Base-by-base conservation (phyloP, 2,113 vertebrate species). In the Harpagus bidentatus region DNA sequence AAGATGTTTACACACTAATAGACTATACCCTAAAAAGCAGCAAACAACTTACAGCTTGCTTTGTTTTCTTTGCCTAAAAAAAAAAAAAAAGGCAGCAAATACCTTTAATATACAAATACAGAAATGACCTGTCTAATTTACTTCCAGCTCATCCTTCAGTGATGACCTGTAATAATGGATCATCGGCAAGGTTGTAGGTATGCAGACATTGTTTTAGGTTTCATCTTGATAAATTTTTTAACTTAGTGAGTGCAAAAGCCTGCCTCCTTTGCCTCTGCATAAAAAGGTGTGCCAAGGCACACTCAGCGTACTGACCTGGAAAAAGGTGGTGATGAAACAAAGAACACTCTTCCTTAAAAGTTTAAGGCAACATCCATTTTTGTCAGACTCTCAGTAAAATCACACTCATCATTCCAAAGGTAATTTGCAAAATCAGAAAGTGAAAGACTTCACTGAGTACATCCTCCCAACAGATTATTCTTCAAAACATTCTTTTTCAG, bases 1-100 rank as follows among this genome's bases (percentile, higher is more conserved):
- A 83, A 95, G 61, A 69, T 61, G 56, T 83, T 90, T 78, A 88
- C 95, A 89, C 91, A 80, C 65, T 56, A 91, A 90, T 52, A 85
- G 63, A 36, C 40, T 52, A 78, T 16, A 88, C 73, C 50, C 50
- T 47, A 82, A 95, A 90, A 96, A 59, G 83, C 91, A 93, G 61
- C 52, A 62, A 94, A 88, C 26, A 61, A 91, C 78, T 61, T 79
- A 22, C 38, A 69, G 70, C 52, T 58, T 88, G 61, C 62, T 90
- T 86, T 83, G 52, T 40, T 78, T 66, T 56, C 45, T 62, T 81
- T 53, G 36, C 18, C 15, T 11, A 8, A 63, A 48, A 73, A 76
- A 74, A 11, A 48, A 25, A 12, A 43, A 58, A 34, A 62, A 45
- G 16, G 11, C 31, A 34, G 16, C 63, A 40, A 72, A 66, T 71